A percentile compares a stretch with the other conserved stretches of the same genome.
Evolutionary conservation across 2,888 invertebrate genomes (phyloP).

Genomic region (Tillus elongatus): DNA sequence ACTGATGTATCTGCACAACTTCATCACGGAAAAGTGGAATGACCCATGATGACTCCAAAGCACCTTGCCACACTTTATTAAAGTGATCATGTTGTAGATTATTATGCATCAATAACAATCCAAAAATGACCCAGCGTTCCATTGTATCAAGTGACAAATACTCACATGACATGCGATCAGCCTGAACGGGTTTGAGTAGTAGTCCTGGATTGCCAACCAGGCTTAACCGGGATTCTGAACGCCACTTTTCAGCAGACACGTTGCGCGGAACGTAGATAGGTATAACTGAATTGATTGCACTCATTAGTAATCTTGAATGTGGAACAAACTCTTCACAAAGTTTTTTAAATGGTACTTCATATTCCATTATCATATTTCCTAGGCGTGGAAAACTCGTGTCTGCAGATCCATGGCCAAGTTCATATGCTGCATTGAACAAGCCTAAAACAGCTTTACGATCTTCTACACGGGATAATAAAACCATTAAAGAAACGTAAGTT

Average conservation of each 20-base stretch:
- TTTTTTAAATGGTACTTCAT: slow-evolving; percentile 91
- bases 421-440: slow-evolving; percentile 95
- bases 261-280: slow-evolving; percentile 84
- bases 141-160: slow-evolving; percentile 89
- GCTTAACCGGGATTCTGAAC: slow-evolving; percentile 85
- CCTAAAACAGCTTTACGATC: slow-evolving; percentile 96
- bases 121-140: slow-evolving; percentile 96
- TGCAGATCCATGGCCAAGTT: slow-evolving; percentile 80
- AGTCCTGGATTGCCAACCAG: slow-evolving; percentile 91
- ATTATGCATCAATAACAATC: slow-evolving; percentile 83
- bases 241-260: slow-evolving; percentile 88
- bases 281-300: slow-evolving; percentile 80
- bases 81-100: slow-evolving; percentile 72
- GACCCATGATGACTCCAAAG: slow-evolving; percentile 90
- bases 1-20: slow-evolving; percentile 90
- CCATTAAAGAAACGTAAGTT: slow-evolving; percentile 93
- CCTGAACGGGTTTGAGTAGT: slow-evolving; percentile 86
- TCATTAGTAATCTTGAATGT: slow-evolving; percentile 76
- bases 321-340: slow-evolving; percentile 95
- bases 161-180: slow-evolving; percentile 96
- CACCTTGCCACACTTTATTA: slow-evolving; percentile 83
- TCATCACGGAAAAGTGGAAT: slow-evolving; percentile 93
- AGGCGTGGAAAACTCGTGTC: slow-evolving; percentile 90
- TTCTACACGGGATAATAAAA: slow-evolving; percentile 93
- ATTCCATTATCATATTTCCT: slow-evolving; percentile 96